A percentile compares a stretch with the other conserved stretches of the same genome.
Conservation (phyloP, 2,797 vertebrate species). For the Pangasius larnaudii region DNA sequence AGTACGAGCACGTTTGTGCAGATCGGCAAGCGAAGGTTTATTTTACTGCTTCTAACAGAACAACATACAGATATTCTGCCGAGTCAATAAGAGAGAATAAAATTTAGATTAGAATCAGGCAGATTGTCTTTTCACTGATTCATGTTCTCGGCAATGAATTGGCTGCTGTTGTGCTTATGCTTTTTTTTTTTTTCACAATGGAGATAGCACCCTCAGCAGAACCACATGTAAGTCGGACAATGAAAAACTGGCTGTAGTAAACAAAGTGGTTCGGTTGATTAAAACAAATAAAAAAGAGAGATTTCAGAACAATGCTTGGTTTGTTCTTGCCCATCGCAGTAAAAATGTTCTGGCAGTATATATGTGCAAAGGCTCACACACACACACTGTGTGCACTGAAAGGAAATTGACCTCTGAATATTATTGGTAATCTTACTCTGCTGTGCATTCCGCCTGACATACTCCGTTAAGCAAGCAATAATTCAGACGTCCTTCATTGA, state of each 20-base stretch:
- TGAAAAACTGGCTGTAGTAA: conserved; percentile 36
- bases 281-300: conserved; percentile 36
- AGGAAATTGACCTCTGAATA: conserved; percentile 59
- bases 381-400: conserved; percentile 29
- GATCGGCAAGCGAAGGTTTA: not conserved
- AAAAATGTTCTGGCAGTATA: conserved; percentile 44
- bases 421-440: conserved; percentile 60
- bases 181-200: not conserved
- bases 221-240: conserved; percentile 21
- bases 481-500: conserved; percentile 58
- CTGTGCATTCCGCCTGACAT: conserved; percentile 57
- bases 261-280: conserved; percentile 25
- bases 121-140: conserved; percentile 19
- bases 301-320: conserved; percentile 40
- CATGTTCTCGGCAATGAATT: not conserved
- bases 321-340: conserved; percentile 42
- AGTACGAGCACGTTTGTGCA: not conserved
- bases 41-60: not conserved
- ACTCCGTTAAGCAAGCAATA: conserved; percentile 60
- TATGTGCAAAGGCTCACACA: not conserved
- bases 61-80: not conserved
- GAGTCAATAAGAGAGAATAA: not conserved
- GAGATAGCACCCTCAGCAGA: conserved; percentile 13
- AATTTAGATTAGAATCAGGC: conserved; percentile 22
- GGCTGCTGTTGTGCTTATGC: not conserved